A percentile compares a stretch with the other conserved stretches of the same genome.
These are phyloP conservation scores for Bruchidius siliquastri DNA, from an alignment of 2,888 invertebrate genomes.

Conservation along the genomic window DNA sequence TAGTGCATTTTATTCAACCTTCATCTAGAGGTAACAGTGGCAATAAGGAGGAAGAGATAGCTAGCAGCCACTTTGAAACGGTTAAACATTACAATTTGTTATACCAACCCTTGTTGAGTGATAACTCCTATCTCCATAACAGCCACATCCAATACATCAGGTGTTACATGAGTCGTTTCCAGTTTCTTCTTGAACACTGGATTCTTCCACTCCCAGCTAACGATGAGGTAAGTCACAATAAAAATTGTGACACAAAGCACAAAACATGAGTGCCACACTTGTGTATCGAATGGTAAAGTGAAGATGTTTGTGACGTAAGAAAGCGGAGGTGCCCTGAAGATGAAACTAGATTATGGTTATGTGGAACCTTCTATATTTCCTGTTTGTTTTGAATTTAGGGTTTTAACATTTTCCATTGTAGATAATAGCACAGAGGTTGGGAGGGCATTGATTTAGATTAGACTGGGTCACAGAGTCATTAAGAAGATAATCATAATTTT, in stretches of 20 bases:
- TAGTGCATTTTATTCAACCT: no score
- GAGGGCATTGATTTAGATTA: no score
- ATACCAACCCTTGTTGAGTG: constrained; percentile 49
- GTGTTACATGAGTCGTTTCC: constrained; percentile 11
- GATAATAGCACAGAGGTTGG: no score
- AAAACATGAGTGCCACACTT: constrained; percentile 59
- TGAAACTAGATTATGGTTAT: background rate
- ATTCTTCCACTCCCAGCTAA: constrained; percentile 38
- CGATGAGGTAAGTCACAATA: constrained; percentile 30
- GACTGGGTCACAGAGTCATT: no score
- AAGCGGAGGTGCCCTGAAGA: constrained; percentile 53
- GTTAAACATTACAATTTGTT: no score
- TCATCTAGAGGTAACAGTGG: no score
- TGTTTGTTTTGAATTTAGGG: no score
- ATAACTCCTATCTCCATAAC: constrained; percentile 49
- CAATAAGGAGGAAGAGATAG: no score
- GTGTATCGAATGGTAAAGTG: constrained; percentile 57
- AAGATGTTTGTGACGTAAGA: constrained; percentile 64
- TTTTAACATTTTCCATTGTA: no score
- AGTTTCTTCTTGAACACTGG: constrained; percentile 18
- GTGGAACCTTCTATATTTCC: no score
- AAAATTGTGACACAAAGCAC: constrained; percentile 39
- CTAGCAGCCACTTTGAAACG: no score
- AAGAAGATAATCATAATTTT: no score
- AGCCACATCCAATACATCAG: constrained; percentile 32